phyloP scores from a whole-genome alignment of 2,797 vertebrate genomes.

The Hoplostethus atlanticus region DNA sequence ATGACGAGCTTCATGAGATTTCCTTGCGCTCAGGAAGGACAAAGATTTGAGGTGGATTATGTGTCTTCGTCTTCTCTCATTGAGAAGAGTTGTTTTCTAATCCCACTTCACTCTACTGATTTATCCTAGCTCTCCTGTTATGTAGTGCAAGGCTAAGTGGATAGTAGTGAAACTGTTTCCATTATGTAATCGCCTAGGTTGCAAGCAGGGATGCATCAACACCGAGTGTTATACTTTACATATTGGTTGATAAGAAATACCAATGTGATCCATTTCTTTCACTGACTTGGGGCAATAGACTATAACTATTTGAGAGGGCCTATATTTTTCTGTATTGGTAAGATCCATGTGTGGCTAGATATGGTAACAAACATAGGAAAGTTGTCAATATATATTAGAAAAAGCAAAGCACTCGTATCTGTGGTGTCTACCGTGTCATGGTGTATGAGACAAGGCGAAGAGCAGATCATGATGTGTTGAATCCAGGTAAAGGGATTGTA shows the following conservation, averaged over 20 bases:
- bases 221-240: too few species aligned
- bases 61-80: conserved; percentile 30
- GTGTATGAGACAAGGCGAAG: conserved; percentile 5
- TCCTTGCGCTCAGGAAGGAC: conserved; percentile 23
- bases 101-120: conserved; percentile 47
- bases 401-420: conserved; percentile 9
- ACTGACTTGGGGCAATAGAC: too few species aligned
- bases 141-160: conserved; percentile 32
- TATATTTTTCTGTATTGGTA: too few species aligned
- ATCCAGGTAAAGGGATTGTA: conserved; percentile 64
- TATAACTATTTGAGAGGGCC: too few species aligned
- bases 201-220: background rate
- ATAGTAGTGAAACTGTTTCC: conserved; percentile 31
- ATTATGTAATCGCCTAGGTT: conserved; percentile 25
- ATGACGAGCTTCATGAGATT: conserved; percentile 25
- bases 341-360: too few species aligned
- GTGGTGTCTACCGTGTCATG: background rate
- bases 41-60: conserved; percentile 48
- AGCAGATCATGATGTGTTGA: conserved; percentile 44
- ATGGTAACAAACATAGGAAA: too few species aligned
- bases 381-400: background rate
- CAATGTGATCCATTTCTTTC: too few species aligned
- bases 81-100: conserved; percentile 64
- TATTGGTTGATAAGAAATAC: too few species aligned
- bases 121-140: conserved; percentile 25